These are phyloP conservation scores for Teleopsis dalmanni DNA, from an alignment of 1,140 invertebrate genomes.

Conservation along the genomic window DNA sequence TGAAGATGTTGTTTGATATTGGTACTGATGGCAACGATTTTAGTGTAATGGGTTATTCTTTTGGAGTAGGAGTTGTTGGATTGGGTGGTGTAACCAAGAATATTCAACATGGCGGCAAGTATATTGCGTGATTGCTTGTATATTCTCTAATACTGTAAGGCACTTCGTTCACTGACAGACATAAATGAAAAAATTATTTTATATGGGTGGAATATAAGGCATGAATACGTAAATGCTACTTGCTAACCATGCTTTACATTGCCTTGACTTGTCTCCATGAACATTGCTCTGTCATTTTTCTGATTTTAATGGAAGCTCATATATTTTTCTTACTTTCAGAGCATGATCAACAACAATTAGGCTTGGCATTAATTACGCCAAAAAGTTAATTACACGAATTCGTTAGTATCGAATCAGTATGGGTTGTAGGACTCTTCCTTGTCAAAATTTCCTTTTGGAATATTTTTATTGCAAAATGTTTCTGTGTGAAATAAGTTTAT, in stretches of 20 bases:
- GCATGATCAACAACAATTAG: slow-evolving; percentile 45
- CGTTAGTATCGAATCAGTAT: too few relatives aligned
- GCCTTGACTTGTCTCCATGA: neutral
- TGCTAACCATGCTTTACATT: neutral
- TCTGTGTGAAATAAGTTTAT: too few relatives aligned
- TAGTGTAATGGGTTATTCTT: too few relatives aligned
- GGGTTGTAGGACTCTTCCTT: too few relatives aligned
- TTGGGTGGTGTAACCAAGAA: neutral
- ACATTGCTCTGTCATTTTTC: slow-evolving; percentile 17
- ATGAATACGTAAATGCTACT: neutral
- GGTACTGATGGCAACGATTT: neutral
- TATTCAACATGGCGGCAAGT: slow-evolving; percentile 8
- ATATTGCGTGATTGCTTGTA: neutral
- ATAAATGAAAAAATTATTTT: too few relatives aligned
- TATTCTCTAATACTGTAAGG: too few relatives aligned
- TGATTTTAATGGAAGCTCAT: slow-evolving; percentile 43
- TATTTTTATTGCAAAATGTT: too few relatives aligned
- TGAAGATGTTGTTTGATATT: neutral
- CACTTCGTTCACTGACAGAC: too few relatives aligned
- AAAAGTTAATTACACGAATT: slow-evolving; percentile 39
- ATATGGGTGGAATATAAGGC: neutral
- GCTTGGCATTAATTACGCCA: slow-evolving; percentile 44
- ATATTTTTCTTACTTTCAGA: slow-evolving; percentile 24
- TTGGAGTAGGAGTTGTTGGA: slow-evolving; percentile 13
- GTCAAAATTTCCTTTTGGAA: too few relatives aligned